Evolutionary conservation across 2,113 vertebrate genomes (phyloP).

Genomic region (Pseudolaguvia tuberculata): DNA sequence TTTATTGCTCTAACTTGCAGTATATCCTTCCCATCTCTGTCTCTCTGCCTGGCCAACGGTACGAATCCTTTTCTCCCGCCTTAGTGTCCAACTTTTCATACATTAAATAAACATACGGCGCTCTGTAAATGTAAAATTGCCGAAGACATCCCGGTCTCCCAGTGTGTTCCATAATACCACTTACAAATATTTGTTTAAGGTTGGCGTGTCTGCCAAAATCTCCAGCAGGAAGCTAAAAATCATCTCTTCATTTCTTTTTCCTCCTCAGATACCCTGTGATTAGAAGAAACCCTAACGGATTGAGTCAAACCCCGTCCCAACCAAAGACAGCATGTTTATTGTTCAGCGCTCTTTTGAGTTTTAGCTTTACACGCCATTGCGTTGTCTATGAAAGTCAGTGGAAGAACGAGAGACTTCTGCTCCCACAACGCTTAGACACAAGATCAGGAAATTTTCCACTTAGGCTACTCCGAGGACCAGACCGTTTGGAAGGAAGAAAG

Average conservation of each 20-base stretch:
- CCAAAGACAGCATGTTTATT: conserved; percentile 53
- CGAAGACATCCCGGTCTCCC: conserved; percentile 36
- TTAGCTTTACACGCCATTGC: conserved; percentile 53
- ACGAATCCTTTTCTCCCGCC: too few species aligned
- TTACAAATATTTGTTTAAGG: conserved; percentile 52
- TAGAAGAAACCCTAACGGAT: conserved; percentile 50
- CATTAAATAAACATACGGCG: too few species aligned
- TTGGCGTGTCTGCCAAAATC: conserved; percentile 44
- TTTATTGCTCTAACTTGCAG: too few species aligned
- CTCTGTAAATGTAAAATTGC: conserved; percentile 10
- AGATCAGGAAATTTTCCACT: conserved; percentile 58
- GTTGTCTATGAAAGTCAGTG: conserved; percentile 52
- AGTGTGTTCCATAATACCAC: conserved; percentile 38
- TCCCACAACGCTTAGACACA: conserved; percentile 55
- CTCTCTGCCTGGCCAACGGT: too few species aligned
- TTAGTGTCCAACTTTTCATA: too few species aligned
- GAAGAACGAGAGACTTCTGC: conserved; percentile 46
- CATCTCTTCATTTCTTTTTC: conserved; percentile 44
- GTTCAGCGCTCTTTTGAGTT: conserved; percentile 54
- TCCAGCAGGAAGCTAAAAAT: conserved; percentile 50
- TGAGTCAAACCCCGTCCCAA: conserved; percentile 43
- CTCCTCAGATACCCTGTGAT: conserved; percentile 51
- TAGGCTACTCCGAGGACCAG: conserved; percentile 52
- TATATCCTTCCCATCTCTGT: too few species aligned
- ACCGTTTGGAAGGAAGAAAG: conserved; percentile 56